A percentile compares a stretch with the other conserved stretches of the same genome.
These are phyloP conservation scores for Strigamia maritima DNA, from an alignment of 2,888 invertebrate species.

Conservation along the genomic window DNA sequence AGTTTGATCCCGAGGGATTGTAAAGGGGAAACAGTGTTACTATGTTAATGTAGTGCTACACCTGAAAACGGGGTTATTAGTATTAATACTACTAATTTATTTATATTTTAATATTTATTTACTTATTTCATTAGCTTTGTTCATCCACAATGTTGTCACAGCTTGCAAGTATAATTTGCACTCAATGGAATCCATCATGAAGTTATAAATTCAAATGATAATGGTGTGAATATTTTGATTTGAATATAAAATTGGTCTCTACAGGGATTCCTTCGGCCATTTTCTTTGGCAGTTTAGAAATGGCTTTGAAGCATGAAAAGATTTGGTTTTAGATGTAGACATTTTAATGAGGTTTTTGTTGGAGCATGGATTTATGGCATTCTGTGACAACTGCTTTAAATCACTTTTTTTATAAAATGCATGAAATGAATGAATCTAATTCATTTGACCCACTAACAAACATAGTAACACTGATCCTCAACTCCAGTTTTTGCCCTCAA, in stretches of 20 bases:
- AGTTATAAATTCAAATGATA: not conserved
- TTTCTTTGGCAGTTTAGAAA: not conserved
- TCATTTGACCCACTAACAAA: conserved; percentile 29
- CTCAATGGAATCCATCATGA: conserved; percentile 13
- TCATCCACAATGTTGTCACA: not conserved
- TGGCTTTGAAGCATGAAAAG: not conserved
- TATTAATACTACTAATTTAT: not conserved
- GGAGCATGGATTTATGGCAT: not conserved
- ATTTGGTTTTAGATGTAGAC: not conserved
- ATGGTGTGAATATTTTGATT: not conserved
- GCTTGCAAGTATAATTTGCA: not conserved
- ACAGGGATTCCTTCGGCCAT: conserved; percentile 36
- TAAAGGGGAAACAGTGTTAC: not conserved
- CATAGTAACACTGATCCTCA: conserved; percentile 38
- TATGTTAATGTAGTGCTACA: not conserved
- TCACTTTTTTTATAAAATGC: not conserved
- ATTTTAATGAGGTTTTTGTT: not conserved
- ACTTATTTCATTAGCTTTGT: not conserved
- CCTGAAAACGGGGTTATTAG: not conserved
- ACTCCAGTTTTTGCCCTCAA: conserved; percentile 75
- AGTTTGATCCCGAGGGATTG: not conserved
- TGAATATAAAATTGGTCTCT: not conserved
- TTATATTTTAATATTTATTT: not conserved
- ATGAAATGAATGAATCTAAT: conserved; percentile 33
- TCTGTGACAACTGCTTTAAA: conserved; percentile 26